phyloP scores from a whole-genome alignment of 2,113 vertebrate species.

The Gulo gulo region DNA sequence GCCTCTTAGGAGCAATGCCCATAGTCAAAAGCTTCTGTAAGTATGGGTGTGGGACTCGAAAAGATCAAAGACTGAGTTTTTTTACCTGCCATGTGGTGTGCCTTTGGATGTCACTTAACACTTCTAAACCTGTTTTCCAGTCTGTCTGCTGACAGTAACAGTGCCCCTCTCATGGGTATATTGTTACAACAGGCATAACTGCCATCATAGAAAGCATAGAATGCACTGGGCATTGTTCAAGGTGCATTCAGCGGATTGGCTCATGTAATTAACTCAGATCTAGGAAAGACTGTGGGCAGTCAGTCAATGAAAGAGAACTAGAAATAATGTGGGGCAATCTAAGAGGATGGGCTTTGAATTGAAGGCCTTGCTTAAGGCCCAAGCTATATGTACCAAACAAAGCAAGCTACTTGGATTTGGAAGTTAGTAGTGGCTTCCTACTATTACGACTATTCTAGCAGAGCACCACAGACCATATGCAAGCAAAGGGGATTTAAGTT shows the following conservation, averaged over 20 bases:
- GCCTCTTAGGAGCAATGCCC: neutral
- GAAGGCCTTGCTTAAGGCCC: neutral
- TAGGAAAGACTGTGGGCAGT: neutral
- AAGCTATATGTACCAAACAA: neutral
- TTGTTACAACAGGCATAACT: neutral
- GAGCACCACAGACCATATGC: neutral
- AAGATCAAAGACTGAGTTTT: neutral
- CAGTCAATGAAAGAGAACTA: neutral
- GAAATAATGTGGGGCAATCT: neutral
- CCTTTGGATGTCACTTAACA: neutral
- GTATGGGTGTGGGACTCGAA: neutral
- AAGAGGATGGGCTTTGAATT: neutral
- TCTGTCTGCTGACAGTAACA: neutral
- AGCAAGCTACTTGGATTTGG: neutral
- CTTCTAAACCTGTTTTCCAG: neutral
- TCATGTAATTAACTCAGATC: neutral
- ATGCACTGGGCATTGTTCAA: neutral
- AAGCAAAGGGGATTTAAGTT: neutral
- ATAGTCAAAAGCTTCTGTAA: neutral
- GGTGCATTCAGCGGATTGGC: too few relatives aligned
- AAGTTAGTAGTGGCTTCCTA: neutral
- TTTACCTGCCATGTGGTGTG: neutral
- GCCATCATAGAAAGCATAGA: neutral
- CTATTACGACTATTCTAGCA: neutral
- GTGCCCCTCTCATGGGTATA: neutral